phyloP scores from a whole-genome alignment of 2,113 vertebrate genomes.

The Panthera uncia region DNA sequence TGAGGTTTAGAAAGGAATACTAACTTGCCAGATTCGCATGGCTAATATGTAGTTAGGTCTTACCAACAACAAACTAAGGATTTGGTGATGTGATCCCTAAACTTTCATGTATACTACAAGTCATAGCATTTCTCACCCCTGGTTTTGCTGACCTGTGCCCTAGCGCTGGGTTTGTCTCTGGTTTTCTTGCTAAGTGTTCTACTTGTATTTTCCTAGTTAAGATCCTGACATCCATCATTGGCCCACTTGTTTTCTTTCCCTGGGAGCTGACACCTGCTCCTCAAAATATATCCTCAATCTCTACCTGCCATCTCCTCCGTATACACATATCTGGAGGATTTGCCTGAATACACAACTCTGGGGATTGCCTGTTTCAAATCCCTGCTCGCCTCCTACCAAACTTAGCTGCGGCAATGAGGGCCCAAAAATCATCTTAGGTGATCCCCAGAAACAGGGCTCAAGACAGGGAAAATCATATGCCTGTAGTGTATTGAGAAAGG shows the following conservation, averaged over 20 bases:
- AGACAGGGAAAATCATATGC: not conserved
- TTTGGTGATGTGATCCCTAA: not conserved
- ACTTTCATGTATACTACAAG: not conserved
- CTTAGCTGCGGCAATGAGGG: not conserved
- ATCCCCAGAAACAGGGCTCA: not conserved
- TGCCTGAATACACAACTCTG: not conserved
- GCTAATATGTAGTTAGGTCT: not conserved
- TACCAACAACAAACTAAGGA: not conserved
- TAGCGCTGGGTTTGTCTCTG: not conserved
- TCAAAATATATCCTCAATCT: not conserved
- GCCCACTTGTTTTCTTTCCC: not conserved
- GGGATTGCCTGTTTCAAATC: not conserved
- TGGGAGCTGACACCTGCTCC: not conserved
- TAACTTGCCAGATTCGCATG: not conserved
- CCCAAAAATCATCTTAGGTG: not conserved
- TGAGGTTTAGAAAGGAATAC: not conserved
- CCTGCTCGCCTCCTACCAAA: not conserved
- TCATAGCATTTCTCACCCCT: not conserved
- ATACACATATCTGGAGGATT: not conserved
- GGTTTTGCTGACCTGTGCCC: not conserved
- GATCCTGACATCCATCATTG: not conserved
- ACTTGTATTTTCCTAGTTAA: not conserved
- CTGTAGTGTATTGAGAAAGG: not conserved
- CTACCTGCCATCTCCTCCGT: not conserved
- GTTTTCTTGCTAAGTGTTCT: not conserved